Conservation (phyloP, 2,113 vertebrate genomes). For the Centropristis striata region DNA sequence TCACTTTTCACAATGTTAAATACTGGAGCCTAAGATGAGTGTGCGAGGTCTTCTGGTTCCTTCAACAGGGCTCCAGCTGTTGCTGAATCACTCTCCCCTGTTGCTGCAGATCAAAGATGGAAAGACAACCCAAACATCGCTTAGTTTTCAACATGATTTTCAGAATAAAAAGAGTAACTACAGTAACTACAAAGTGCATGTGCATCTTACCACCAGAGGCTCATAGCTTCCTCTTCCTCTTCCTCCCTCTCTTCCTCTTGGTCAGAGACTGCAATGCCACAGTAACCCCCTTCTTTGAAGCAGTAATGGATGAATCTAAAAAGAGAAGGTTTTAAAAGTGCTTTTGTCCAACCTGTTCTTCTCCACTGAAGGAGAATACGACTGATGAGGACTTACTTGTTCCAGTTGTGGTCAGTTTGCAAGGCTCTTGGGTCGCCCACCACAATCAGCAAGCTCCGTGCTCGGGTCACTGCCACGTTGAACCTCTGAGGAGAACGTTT, state of each 20-base stretch:
- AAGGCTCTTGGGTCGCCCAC: conserved; percentile 90
- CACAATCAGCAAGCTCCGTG: conserved; percentile 90
- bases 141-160: conserved; percentile 8
- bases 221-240: not conserved
- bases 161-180: not conserved
- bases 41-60: not conserved
- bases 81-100: conserved; percentile 29
- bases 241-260: conserved; percentile 49
- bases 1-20: conserved; percentile 1
- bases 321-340: not conserved
- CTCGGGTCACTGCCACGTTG: conserved; percentile 91
- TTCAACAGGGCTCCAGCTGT: not conserved
- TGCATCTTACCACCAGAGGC: conserved; percentile 27
- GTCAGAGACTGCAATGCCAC: conserved; percentile 60
- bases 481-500: conserved; percentile 85
- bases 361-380: not conserved
- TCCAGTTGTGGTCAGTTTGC: conserved; percentile 85
- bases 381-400: conserved; percentile 80
- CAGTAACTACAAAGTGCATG: not conserved
- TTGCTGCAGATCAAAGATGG: not conserved
- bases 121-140: not conserved
- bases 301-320: conserved; percentile 89
- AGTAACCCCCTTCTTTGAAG: conserved; percentile 74
- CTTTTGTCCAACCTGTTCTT: not conserved
- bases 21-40: not conserved